phyloP scores from a whole-genome alignment of 2,797 vertebrate species.

The Trachops cirrhosus region DNA sequence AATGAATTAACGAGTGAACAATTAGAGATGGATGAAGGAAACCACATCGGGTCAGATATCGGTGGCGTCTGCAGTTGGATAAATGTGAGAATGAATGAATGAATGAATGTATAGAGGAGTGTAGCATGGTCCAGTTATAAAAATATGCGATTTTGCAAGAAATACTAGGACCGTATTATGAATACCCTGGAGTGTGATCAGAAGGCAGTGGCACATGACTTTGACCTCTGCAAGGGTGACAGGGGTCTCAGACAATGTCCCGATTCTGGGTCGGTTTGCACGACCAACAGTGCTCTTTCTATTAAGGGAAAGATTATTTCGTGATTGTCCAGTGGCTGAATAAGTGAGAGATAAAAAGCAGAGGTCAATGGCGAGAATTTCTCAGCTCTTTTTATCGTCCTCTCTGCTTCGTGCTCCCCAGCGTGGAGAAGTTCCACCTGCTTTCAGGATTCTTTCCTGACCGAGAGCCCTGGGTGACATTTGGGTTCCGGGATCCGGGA shows the following conservation, averaged over 20 bases:
- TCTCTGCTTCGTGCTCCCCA: background rate
- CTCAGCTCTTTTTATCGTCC: background rate
- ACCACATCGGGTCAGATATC: background rate
- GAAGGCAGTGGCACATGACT: background rate
- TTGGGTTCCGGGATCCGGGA: background rate
- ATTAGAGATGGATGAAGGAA: background rate
- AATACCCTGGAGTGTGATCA: background rate
- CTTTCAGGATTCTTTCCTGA: no score
- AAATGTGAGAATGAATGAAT: background rate
- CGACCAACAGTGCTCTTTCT: background rate
- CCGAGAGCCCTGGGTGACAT: no score
- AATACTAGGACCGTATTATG: background rate
- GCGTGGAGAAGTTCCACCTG: no score
- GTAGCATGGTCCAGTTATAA: background rate
- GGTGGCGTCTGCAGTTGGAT: background rate
- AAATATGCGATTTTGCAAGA: background rate
- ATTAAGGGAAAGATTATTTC: background rate
- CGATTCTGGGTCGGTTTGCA: background rate
- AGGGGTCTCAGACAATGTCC: accelerated
- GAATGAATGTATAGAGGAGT: background rate
- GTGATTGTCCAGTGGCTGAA: background rate
- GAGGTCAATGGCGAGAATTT: background rate
- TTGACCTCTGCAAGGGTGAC: background rate
- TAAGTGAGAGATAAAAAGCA: no score
- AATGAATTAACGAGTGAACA: background rate